Evolutionary conservation across 92 coral and sea anemone species (phyloP), one percentile per base, ranked within the genome.

Genomic region (Bergia sp.): DNA sequence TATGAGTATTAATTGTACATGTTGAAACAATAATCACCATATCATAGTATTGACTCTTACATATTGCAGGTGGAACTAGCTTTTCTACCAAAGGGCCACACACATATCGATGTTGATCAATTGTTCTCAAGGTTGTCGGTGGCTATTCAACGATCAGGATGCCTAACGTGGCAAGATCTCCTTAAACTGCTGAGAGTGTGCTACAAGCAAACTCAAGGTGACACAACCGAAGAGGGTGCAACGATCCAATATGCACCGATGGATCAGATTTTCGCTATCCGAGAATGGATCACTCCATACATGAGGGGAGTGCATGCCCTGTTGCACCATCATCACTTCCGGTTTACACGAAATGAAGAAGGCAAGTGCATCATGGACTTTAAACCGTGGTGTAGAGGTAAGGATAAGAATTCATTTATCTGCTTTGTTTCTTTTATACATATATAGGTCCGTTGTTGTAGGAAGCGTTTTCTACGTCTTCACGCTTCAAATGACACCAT

Each of bases 101-200:
- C 93, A 12, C 94, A 94, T 85, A 94, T 92, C 38, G 93, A 94
- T 72, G 92, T 91, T 44, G 96, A 94, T 29, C 95, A 92, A 65
- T 11, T 89, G 82, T 92, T 92, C 16, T 94, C 94, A 0, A 66
- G 91, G 6, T 42, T 92, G 74, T 92, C 95, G 0, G 95, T 92
- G 45, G 91, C 93, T 0, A 92, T 89, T 1, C 58, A 86, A 65
- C 57, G 85, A 50, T 83, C 78, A n/a, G 95, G 94, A 0, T 93
- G 91, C 18, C 85, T 89, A 2, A 94, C 94, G 1, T 91, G 72
- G 55, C 80, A 90, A 38, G 94, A 94, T 50, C 90, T 92, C 0
- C 87, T 94, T 13, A 65, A 53, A 37, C 93, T 91, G 4, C 67
- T 93, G 6, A 67, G 92, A 69, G 39, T 11, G 21, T 92, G 96